These are phyloP conservation scores for Fratercula arctica DNA, from an alignment of 2,797 vertebrate genomes.

Conservation along the genomic window DNA sequence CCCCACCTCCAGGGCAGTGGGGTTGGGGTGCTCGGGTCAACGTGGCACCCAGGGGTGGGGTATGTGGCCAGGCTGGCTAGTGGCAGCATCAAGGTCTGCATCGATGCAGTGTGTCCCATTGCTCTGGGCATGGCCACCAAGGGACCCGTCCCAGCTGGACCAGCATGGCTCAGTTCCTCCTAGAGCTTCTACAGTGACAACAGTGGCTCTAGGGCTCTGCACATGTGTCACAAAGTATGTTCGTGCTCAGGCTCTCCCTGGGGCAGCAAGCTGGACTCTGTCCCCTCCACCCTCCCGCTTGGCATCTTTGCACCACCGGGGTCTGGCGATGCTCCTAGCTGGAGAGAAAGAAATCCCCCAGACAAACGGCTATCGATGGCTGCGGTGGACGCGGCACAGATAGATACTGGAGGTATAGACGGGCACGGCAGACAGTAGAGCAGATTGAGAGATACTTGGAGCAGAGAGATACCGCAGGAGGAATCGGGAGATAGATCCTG, in stretches of 20 bases:
- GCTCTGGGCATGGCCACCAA: background rate
- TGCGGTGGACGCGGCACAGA: background rate
- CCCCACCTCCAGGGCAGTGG: background rate
- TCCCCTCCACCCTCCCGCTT: fast-evolving
- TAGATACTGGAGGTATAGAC: constrained; percentile 9
- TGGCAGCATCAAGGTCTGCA: background rate
- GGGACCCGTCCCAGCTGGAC: background rate
- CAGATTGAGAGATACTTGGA: constrained; percentile 45
- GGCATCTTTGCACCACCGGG: fast-evolving
- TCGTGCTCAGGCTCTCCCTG: fast-evolving
- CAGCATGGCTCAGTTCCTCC: background rate
- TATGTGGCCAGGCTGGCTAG: background rate
- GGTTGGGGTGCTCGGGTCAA: background rate
- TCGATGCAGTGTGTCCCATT: fast-evolving
- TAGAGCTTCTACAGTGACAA: background rate
- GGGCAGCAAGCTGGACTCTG: background rate
- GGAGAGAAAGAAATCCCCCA: constrained; percentile 15
- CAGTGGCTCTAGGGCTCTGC: background rate
- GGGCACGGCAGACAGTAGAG: constrained; percentile 12
- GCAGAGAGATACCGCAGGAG: constrained; percentile 45
- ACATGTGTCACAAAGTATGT: background rate
- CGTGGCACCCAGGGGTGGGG: background rate
- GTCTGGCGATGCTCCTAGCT: background rate
- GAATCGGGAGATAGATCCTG: constrained; percentile 53
- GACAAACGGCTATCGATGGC: background rate